These are phyloP conservation scores for Cyclura pinguis DNA, from an alignment of 2,797 vertebrate species.

Conservation along the genomic window DNA sequence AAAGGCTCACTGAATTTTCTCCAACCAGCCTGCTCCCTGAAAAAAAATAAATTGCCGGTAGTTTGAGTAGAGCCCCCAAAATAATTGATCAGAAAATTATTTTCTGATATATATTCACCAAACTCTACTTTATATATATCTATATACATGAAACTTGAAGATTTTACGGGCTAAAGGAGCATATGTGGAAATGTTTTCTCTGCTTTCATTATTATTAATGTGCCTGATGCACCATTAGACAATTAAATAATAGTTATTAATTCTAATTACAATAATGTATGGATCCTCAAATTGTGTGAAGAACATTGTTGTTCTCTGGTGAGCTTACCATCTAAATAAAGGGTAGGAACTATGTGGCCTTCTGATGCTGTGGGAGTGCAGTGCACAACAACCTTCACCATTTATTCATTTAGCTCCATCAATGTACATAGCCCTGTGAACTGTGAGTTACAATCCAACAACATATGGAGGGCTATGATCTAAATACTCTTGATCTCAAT, in stretches of 20 bases:
- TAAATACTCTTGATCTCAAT: no score
- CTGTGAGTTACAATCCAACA: no score
- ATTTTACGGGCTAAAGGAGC: not conserved
- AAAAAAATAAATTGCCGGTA: no score
- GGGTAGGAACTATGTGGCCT: no score
- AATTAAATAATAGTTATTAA: slow-evolving; percentile 6
- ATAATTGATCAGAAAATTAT: not conserved
- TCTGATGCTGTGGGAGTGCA: no score
- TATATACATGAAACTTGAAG: not conserved
- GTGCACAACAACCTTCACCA: no score
- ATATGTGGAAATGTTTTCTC: not conserved
- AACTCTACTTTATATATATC: not conserved
- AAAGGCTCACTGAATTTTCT: not conserved
- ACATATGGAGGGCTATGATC: no score
- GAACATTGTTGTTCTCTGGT: not conserved
- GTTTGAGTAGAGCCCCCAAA: not conserved
- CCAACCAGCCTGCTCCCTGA: not conserved
- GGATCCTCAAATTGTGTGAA: not conserved
- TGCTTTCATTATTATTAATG: not conserved
- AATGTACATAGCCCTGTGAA: no score
- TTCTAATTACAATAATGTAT: slow-evolving; percentile 10
- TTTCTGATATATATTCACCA: not conserved
- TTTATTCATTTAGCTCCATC: no score
- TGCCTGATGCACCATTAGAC: not conserved
- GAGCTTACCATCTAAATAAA: not conserved